These are phyloP conservation scores for Cephonodes hylas DNA, from an alignment of 2,888 invertebrate genomes.

Conservation along the genomic window DNA sequence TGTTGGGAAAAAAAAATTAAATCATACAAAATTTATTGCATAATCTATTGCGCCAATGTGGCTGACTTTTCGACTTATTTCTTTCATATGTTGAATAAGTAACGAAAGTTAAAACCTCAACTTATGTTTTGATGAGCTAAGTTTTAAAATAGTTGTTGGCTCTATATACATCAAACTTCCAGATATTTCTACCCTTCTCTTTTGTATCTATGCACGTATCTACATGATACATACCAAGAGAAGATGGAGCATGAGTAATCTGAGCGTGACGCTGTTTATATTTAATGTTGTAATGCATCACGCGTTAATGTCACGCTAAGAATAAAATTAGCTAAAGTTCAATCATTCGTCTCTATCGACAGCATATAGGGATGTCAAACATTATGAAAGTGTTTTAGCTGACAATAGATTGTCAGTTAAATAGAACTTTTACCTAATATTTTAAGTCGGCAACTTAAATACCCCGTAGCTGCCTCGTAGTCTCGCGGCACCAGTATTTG, in stretches of 20 bases:
- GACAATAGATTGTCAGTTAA: too few relatives aligned
- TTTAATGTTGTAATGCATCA: conserved; percentile 31
- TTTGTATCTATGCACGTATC: background rate
- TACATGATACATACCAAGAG: too few relatives aligned
- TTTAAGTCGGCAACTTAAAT: too few relatives aligned
- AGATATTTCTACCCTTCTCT: background rate
- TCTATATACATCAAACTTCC: background rate
- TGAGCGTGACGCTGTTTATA: conserved; percentile 35
- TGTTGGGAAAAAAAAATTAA: too few relatives aligned
- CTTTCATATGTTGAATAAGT: too few relatives aligned
- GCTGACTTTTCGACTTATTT: too few relatives aligned
- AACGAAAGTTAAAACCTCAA: too few relatives aligned
- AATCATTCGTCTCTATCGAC: conserved; percentile 33
- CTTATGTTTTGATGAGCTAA: background rate
- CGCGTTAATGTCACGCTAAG: conserved; percentile 47
- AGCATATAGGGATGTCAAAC: conserved; percentile 16
- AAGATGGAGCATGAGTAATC: conserved; percentile 30
- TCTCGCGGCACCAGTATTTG: too few relatives aligned
- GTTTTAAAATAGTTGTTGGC: background rate
- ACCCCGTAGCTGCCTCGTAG: too few relatives aligned
- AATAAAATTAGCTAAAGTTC: conserved; percentile 40
- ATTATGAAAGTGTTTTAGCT: background rate
- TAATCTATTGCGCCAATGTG: too few relatives aligned
- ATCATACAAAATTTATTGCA: too few relatives aligned
- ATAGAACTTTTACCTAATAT: too few relatives aligned